Percentiles rank a stretch among this genome's conserved stretches.
Conservation (phyloP, 1,140 invertebrate species). For the Watersipora subatra region DNA sequence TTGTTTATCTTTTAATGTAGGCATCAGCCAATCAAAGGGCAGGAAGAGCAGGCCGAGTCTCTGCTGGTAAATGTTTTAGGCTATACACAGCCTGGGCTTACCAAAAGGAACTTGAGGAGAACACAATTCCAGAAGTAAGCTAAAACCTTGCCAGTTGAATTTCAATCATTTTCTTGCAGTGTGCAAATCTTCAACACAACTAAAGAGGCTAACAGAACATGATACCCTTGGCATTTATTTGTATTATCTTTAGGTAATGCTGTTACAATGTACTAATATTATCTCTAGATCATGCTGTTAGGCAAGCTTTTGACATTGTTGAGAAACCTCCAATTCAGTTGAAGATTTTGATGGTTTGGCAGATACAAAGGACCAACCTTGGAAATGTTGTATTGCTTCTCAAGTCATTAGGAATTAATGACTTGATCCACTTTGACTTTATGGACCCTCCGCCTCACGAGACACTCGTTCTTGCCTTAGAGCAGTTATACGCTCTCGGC, state of each 20-base stretch:
- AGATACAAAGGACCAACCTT: conserved; percentile 36
- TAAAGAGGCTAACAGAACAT: no score
- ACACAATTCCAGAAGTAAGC: conserved; percentile 73
- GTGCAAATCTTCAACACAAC: no score
- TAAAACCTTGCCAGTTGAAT: conserved; percentile 7
- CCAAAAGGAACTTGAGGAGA: conserved; percentile 92
- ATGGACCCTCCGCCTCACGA: conserved; percentile 95
- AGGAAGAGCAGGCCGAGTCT: conserved; percentile 36
- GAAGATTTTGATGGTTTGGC: no score
- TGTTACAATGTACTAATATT: no score
- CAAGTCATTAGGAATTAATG: conserved; percentile 60
- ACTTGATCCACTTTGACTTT: conserved; percentile 96
- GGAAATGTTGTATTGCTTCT: conserved; percentile 41
- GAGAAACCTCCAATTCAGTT: no score
- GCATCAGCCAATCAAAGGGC: conserved; percentile 38
- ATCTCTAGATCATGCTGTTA: no score
- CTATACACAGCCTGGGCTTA: conserved; percentile 83
- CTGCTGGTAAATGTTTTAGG: conserved; percentile 84
- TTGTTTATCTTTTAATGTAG: no score
- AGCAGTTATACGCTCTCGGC: conserved; percentile 94
- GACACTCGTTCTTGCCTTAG: conserved; percentile 79
- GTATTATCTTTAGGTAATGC: no score
- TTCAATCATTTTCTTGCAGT: no score
- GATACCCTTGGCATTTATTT: no score
- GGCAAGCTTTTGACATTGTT: no score